Percentiles rank a stretch among this genome's conserved stretches.
These are phyloP conservation scores for Diceros bicornis DNA, from an alignment of 2,797 vertebrate species.

Conservation along the genomic window DNA sequence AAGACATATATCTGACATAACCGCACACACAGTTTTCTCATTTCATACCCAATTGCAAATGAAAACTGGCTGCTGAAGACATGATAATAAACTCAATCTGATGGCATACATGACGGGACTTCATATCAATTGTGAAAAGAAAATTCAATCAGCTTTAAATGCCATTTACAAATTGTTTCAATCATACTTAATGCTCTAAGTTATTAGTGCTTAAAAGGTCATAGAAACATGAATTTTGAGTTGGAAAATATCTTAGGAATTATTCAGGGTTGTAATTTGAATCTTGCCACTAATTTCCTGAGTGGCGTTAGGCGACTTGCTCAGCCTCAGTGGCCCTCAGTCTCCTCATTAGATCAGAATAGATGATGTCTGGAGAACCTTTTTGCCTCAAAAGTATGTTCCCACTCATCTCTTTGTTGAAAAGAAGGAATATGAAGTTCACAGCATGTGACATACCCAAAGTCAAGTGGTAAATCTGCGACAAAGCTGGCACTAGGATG, in stretches of 20 bases:
- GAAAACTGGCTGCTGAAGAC: slow-evolving; percentile 63
- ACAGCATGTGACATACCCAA: background rate
- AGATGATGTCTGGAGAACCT: background rate
- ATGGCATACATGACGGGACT: slow-evolving; percentile 69
- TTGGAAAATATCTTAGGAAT: slow-evolving; percentile 64
- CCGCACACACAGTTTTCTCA: slow-evolving; percentile 9
- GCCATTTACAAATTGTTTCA: slow-evolving; percentile 78
- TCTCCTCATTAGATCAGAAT: slow-evolving; percentile 58
- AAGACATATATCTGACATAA: slow-evolving; percentile 1
- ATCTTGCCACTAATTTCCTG: slow-evolving; percentile 66
- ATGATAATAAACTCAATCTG: slow-evolving; percentile 63
- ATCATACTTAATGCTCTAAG: slow-evolving; percentile 70
- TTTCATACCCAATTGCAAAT: slow-evolving; percentile 65
- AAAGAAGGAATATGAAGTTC: slow-evolving; percentile 27
- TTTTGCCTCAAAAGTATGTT: background rate
- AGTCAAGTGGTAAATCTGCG: slow-evolving; percentile 52
- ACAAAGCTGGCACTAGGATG: background rate
- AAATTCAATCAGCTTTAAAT: slow-evolving; percentile 81
- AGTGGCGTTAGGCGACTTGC: slow-evolving; percentile 24
- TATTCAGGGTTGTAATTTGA: slow-evolving; percentile 66
- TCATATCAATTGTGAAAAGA: slow-evolving; percentile 71
- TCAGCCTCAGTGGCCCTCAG: background rate
- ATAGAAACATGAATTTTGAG: slow-evolving; percentile 76
- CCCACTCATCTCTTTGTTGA: background rate
- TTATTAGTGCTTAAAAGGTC: slow-evolving; percentile 80